phyloP scores from a whole-genome alignment of 1,140 invertebrate genomes.

The Drosophila triauraria region DNA sequence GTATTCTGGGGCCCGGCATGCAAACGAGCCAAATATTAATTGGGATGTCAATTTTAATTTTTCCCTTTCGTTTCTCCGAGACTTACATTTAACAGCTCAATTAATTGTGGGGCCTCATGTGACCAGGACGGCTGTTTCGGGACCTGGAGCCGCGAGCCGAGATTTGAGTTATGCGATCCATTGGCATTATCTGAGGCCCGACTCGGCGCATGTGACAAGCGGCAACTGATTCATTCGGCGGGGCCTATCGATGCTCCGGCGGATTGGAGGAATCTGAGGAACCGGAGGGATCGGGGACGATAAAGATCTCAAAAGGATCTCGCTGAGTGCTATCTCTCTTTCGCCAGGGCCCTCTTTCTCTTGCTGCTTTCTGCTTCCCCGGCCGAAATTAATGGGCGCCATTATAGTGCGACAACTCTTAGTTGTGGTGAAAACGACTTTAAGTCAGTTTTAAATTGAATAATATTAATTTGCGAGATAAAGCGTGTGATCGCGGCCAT shows the following conservation, averaged over 20 bases:
- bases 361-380: slow-evolving; percentile 4
- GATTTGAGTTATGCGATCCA: slow-evolving; percentile 79
- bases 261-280: slow-evolving; percentile 18
- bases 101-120: slow-evolving; percentile 73
- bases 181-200: slow-evolving; percentile 74
- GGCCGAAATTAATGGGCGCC: slow-evolving; percentile 66
- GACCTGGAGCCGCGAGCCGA: slow-evolving; percentile 8
- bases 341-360: slow-evolving; percentile 17
- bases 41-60: slow-evolving; percentile 75
- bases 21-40: slow-evolving; percentile 79
- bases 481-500: slow-evolving; percentile 67
- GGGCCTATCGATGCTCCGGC: slow-evolving; percentile 19
- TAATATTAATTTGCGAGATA: slow-evolving; percentile 80
- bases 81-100: slow-evolving; percentile 83
- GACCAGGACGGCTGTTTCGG: slow-evolving; percentile 36
- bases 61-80: slow-evolving; percentile 77
- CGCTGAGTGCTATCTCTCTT: slow-evolving; percentile 63
- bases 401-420: slow-evolving; percentile 79
- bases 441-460: slow-evolving; percentile 79
- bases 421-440: slow-evolving; percentile 83
- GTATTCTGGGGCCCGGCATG: slow-evolving; percentile 52
- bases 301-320: slow-evolving; percentile 84
- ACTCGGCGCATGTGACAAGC: slow-evolving; percentile 67
- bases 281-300: slow-evolving; percentile 38
- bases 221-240: slow-evolving; percentile 71